phyloP scores from a whole-genome alignment of 2,113 vertebrate species.

The Pteronura brasiliensis region DNA sequence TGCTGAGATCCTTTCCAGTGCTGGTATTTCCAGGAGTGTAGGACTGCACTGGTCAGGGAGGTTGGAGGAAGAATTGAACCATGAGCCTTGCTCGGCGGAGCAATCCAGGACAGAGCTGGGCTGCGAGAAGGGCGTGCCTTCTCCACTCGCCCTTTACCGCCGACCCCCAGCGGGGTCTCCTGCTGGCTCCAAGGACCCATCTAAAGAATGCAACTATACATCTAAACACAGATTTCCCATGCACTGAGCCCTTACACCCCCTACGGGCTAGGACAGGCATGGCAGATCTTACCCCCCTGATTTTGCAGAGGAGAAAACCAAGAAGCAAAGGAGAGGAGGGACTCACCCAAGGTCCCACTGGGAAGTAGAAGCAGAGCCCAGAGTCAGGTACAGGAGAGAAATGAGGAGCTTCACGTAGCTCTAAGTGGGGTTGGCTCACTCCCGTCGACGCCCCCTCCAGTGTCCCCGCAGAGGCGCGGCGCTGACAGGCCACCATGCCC shows the following conservation, averaged over 20 bases:
- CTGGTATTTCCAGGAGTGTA: rapidly evolving
- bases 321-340: no score
- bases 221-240: not conserved
- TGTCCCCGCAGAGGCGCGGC: not conserved
- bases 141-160: not conserved
- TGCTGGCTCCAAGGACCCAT: not conserved
- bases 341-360: not conserved
- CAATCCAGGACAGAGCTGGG: not conserved
- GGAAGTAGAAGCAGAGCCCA: not conserved
- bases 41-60: not conserved
- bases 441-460: rapidly evolving
- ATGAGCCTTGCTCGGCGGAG: rapidly evolving
- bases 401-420: not conserved
- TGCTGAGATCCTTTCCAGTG: not conserved
- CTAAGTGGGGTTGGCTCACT: not conserved
- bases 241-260: no score
- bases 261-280: rapidly evolving
- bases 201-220: rapidly evolving
- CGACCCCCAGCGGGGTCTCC: not conserved
- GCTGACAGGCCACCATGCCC: rapidly evolving
- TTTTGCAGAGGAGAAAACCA: not conserved
- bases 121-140: not conserved
- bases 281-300: not conserved
- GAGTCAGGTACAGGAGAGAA: not conserved
- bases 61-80: rapidly evolving